A percentile compares a stretch with the other conserved stretches of the same genome.
phyloP scores from a whole-genome alignment of 2,888 invertebrate species.

The Hyposoter didymator region DNA sequence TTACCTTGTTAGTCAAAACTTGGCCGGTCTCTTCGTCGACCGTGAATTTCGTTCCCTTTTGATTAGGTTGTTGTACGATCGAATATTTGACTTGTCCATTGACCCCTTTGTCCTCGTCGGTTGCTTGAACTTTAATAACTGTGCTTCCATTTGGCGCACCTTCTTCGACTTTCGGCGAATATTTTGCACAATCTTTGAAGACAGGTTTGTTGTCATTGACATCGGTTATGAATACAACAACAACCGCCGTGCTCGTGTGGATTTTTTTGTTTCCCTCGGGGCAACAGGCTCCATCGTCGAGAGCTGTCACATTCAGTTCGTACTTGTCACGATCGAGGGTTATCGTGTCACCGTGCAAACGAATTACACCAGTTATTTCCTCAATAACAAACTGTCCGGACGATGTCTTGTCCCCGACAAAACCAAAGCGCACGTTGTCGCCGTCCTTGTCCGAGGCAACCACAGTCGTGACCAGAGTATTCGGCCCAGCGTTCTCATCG shows the following conservation, averaged over 20 bases:
- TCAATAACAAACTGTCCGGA: constrained; percentile 98
- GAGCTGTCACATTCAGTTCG: constrained; percentile 97
- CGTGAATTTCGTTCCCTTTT: constrained; percentile 97
- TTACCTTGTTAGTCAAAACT: constrained; percentile 94
- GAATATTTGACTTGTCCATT: constrained; percentile 98
- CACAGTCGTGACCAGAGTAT: constrained; percentile 97
- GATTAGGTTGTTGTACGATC: constrained; percentile 98
- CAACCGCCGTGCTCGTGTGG: constrained; percentile 97
- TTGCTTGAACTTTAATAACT: constrained; percentile 96
- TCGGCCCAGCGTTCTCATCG: constrained; percentile 97
- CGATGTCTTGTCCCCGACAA: constrained; percentile 95
- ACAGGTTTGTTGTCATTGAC: constrained; percentile 98
- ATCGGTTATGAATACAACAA: constrained; percentile 98
- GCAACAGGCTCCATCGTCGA: constrained; percentile 99
- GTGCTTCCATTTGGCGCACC: constrained; percentile 97
- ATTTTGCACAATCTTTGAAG: constrained; percentile 96
- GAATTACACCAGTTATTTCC: constrained; percentile 97
- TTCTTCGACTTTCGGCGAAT: constrained; percentile 97
- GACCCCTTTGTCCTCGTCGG: constrained; percentile 98
- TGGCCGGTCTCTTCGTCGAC: constrained; percentile 98
- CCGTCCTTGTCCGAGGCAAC: constrained; percentile 99
- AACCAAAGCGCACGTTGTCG: constrained; percentile 96
- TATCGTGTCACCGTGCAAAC: constrained; percentile 94
- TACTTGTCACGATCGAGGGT: constrained; percentile 96
- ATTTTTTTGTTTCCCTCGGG: constrained; percentile 94